These are phyloP conservation scores for Euleptes europaea DNA, from an alignment of 2,113 vertebrate species.

Conservation along the genomic window DNA sequence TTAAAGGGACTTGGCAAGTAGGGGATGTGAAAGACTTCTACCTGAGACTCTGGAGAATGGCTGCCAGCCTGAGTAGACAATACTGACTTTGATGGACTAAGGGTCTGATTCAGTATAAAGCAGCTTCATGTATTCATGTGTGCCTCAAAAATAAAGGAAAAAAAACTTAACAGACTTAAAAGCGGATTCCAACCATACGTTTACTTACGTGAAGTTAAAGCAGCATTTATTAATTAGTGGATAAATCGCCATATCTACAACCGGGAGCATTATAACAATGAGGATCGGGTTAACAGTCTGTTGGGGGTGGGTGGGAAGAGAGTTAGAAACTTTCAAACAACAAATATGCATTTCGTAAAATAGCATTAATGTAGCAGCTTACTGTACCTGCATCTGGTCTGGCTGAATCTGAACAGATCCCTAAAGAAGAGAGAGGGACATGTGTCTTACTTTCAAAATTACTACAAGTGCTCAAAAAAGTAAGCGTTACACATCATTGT, in stretches of 20 bases:
- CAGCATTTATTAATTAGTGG: slow-evolving; percentile 91
- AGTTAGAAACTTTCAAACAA: not conserved
- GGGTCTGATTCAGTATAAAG: too few relatives aligned
- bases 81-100: too few relatives aligned
- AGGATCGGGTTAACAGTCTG: slow-evolving; percentile 93
- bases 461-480: not conserved
- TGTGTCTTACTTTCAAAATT: slow-evolving; percentile 9
- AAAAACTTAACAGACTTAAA: not conserved
- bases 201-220: slow-evolving; percentile 91
- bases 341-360: not conserved
- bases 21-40: too few relatives aligned
- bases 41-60: too few relatives aligned
- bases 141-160: not conserved
- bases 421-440: slow-evolving; percentile 65
- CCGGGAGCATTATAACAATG: slow-evolving; percentile 88
- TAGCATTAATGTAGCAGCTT: not conserved
- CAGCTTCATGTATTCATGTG: too few relatives aligned
- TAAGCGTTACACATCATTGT: not conserved
- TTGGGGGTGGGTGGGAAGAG: slow-evolving; percentile 16
- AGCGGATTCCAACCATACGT: not conserved
- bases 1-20: too few relatives aligned
- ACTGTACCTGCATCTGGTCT: slow-evolving; percentile 93
- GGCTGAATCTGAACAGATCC: slow-evolving; percentile 85
- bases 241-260: slow-evolving; percentile 84
- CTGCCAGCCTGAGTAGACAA: too few relatives aligned